These are phyloP conservation scores for Andrena marginata DNA, from an alignment of 2,888 invertebrate genomes.

Conservation along the genomic window DNA sequence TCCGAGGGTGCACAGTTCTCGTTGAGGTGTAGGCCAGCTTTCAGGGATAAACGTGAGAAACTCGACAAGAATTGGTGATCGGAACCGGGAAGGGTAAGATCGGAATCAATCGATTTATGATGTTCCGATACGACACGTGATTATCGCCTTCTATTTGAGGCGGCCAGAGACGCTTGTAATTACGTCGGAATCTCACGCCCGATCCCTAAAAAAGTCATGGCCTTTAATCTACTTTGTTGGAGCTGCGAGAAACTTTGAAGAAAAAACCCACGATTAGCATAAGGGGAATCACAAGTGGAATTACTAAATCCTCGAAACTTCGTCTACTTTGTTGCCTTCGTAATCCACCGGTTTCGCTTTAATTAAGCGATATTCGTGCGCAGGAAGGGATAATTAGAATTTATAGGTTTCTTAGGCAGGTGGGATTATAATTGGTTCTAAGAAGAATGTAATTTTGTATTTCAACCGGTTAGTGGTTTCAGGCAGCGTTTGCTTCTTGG, in stretches of 20 bases:
- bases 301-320: slow-evolving; percentile 36
- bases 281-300: slow-evolving; percentile 44
- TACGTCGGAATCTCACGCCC: slow-evolving; percentile 22
- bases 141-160: slow-evolving; percentile 44
- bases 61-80: not conserved
- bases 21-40: not conserved
- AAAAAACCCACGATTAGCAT: slow-evolving; percentile 39
- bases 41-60: not conserved
- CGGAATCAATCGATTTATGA: slow-evolving; percentile 37
- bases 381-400: slow-evolving; percentile 45
- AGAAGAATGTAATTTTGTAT: not conserved
- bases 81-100: slow-evolving; percentile 3
- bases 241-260: slow-evolving; percentile 1
- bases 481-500: not conserved
- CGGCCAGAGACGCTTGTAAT: slow-evolving; percentile 43
- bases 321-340: slow-evolving; percentile 7
- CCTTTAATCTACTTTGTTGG: slow-evolving; percentile 43
- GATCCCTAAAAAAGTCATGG: not conserved
- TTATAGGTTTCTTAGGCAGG: slow-evolving; percentile 34
- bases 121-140: slow-evolving; percentile 27
- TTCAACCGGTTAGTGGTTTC: not conserved
- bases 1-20: not conserved
- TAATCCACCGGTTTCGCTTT: slow-evolving; percentile 39
- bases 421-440: slow-evolving; percentile 16
- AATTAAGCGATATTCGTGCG: slow-evolving; percentile 31